Evolutionary conservation across 1,140 invertebrate species (phyloP), one percentile per base, ranked within the genome.

Genomic region (Rhyacophila brunnea): DNA sequence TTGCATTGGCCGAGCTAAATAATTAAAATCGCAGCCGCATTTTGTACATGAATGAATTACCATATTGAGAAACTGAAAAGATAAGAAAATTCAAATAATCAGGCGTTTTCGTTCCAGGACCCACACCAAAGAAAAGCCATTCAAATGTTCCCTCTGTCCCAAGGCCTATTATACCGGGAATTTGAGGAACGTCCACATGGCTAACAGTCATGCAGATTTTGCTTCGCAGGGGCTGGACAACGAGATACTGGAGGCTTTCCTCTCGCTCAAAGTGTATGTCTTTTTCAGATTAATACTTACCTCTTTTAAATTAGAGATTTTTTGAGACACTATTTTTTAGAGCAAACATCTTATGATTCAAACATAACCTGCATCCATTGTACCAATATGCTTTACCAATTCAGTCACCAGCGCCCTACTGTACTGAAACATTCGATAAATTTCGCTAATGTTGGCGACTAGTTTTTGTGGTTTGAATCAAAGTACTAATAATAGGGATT

Each of bases 41-140:
- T n/a, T n/a, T n/a, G n/a, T n/a, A n/a, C n/a, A n/a, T n/a, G n/a
- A n/a, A n/a, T n/a, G n/a, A n/a, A n/a, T n/a, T n/a, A n/a, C n/a
- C n/a, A n/a, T n/a, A n/a, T n/a, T n/a, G n/a, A n/a, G n/a, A n/a
- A n/a, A n/a, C n/a, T n/a, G n/a, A n/a, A n/a, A n/a, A n/a, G n/a
- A n/a, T n/a, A 40, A 13, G 4, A 40, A 40, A n/a, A 40, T 40
- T 40, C 15, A 13, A 40, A n/a, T n/a, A 40, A 40, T 13, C 3
- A 13, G 5, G 38, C 19, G 10, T 42, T 11, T 40, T 23, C 20
- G 6, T 56, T 47, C 18, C 45, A 56, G 54, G 19, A 23, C 35
- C 0, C 54, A 56, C 20, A 56, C 54, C 6, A 48, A 56, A 6
- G 54, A 56, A 23, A 49, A 50, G 15, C 55, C 55, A 6, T 58